Conservation (phyloP, 1,140 invertebrate species). For the Calycopis cecrops region DNA sequence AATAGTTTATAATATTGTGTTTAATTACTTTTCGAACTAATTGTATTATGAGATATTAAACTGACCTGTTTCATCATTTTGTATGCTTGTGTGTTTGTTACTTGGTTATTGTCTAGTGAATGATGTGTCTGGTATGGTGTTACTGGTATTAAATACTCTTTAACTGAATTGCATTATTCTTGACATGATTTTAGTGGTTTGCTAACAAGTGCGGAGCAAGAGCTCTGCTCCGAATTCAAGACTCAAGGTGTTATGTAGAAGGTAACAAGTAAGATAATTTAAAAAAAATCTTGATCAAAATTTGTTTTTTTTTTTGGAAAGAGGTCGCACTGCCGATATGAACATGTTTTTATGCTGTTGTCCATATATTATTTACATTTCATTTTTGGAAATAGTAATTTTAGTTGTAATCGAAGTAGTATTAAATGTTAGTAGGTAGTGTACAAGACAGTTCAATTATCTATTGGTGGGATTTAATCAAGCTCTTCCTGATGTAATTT, state of each 20-base stretch:
- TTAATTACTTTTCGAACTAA: not conserved
- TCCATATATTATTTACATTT: too few species aligned
- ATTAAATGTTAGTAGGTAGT: too few species aligned
- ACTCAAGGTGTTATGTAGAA: slow-evolving; percentile 38
- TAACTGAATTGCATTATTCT: slow-evolving; percentile 39
- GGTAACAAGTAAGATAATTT: slow-evolving; percentile 13
- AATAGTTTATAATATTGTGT: too few species aligned
- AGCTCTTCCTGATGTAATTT: too few species aligned
- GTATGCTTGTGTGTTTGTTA: slow-evolving; percentile 31
- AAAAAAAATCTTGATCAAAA: not conserved
- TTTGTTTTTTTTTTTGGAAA: too few species aligned
- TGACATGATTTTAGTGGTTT: slow-evolving; percentile 39
- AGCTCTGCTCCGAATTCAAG: slow-evolving; percentile 56
- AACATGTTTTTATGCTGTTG: too few species aligned
- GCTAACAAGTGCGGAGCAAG: slow-evolving; percentile 39
- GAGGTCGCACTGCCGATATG: too few species aligned
- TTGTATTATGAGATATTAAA: not conserved
- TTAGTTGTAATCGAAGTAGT: too few species aligned
- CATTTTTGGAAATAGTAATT: too few species aligned
- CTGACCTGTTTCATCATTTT: slow-evolving; percentile 63
- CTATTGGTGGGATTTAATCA: too few species aligned
- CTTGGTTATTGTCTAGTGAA: slow-evolving; percentile 26
- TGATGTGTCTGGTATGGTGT: slow-evolving; percentile 36
- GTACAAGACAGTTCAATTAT: too few species aligned
- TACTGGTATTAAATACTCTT: slow-evolving; percentile 48